Base-by-base conservation (phyloP, 2,888 invertebrate species). In the Oasisia sp. region DNA sequence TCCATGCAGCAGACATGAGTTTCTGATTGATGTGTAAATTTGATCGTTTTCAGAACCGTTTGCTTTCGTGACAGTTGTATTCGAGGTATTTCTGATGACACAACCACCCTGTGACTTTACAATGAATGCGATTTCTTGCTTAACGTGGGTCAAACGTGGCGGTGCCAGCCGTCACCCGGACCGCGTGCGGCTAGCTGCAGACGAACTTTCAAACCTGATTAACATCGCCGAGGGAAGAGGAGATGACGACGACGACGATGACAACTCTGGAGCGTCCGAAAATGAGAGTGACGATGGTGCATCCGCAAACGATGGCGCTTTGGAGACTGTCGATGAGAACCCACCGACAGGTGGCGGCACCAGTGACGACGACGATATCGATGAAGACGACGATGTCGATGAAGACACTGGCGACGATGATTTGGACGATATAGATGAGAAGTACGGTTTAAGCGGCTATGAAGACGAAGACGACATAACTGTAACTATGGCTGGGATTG, bases 401-500 rank as follows among this genome's bases (percentile, higher is more conserved):
- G 91, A 94, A 92, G 32, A 92, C 89, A 27, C 7, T 27, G 74
- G 27, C 74, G 74, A 74, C 74, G 74, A 97, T 95, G 97, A 97
- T 94, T 97, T 95, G 56, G 97, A 97, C 92, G 97, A 97, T 92
- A 98, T 98, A 96, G 98, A 98, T 94, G 97, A 97, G 92, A 98
- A 98, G 96, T 97, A 96, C 95, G 94, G 95, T 93, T 93, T 97
- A 92, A 96, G 96, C 93, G 95, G 96, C 93, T 96, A 96, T 94
- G 97, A 97, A 94, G 94, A 94, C 74, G 93, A 91, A 32, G 93
- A 94, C 38, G 92, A 91, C 5, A 90, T 94, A 32, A 91, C 95
- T 58, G 94, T 95, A 19, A 95, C 96, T 32, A 96, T 95, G 94
- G 95, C 96, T 2, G 95, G 95, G 92, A 74, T 74, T 74, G 74